Evolutionary conservation across 2,797 vertebrate species (phyloP), one percentile per base, ranked within the genome.

Genomic region (Tadarida brasiliensis): DNA sequence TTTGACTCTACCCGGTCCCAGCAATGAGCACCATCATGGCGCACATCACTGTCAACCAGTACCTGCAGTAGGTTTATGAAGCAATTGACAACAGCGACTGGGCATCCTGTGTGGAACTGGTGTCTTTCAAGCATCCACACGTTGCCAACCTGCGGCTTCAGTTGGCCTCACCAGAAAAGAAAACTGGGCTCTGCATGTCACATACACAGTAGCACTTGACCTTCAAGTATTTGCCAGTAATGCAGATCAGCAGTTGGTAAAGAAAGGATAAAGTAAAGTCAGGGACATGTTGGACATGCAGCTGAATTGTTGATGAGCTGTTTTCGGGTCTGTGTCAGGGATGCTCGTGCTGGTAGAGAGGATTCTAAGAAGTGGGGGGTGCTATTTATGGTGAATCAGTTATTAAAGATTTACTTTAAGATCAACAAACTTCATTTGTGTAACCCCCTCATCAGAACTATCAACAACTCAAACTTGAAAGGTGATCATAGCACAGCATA

Each of bases 331-430:
- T 99, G 99, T 94, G 99, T 99, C 98, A 99, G 99, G 11, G 99
- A 99, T 98, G 99, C 99, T 77, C 99, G 99, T 22, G 99, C 99
- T 0, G 99, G 99, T 7, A 99, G 99, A 16, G 99, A 99, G 1
- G 99, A 99, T 98, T 99, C 99, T 0, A 99, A 99, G 97, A 99
- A 99, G 97, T 99, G 99, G 99, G 99, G 99, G n/a, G 99, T 99
- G 99, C 98, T 99, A 97, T 99, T 99, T 97, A 98, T 99, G 0
- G 99, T 99, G 97, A 99, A 99, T 97, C 99, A 99, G 96, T 98
- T 99, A 35, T 99, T 99, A 96, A 99, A 99, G 98, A 99, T 99
- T 98, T 99, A 99, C 98, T 99, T 99, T 96, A 99, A 99, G 99
- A 99, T 99, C 98, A 99, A 99, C 98, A 99, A 99, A 97, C 99